Evolutionary conservation across 53 echinoderm and acorn worm species (phyloP).

Genomic region (Hippasteria phrygiana): DNA sequence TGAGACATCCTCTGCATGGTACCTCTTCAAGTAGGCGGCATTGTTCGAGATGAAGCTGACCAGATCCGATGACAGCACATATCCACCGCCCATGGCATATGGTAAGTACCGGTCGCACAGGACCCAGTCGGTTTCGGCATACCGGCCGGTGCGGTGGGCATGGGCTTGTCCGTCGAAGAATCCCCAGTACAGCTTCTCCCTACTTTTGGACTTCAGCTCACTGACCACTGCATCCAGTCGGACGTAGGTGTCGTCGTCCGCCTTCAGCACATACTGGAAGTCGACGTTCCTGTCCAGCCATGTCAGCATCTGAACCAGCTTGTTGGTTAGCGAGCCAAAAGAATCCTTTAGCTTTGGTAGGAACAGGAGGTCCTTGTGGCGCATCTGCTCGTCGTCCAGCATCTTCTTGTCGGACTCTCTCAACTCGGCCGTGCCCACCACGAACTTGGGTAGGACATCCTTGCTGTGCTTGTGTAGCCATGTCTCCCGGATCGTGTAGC

Average conservation of each 20-base stretch:
- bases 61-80: conserved; percentile 88
- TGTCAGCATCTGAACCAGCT: conserved; percentile 86
- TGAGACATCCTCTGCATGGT: conserved; percentile 93
- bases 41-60: conserved; percentile 88
- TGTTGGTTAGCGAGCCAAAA: conserved; percentile 81
- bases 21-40: conserved; percentile 77
- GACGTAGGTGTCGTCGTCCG: conserved; percentile 94
- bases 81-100: conserved; percentile 94
- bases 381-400: conserved; percentile 76
- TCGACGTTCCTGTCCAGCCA: conserved; percentile 94
- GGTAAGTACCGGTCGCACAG: conserved; percentile 95
- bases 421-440: conserved; percentile 81
- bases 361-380: conserved; percentile 82
- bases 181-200: conserved; percentile 92
- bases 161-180: conserved; percentile 97
- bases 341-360: conserved; percentile 81
- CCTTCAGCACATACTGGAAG: conserved; percentile 91
- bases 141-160: conserved; percentile 85
- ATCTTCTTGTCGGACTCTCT: conserved; percentile 70
- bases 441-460: conserved; percentile 83
- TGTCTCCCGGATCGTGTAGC: conserved; percentile 89
- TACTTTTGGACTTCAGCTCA: conserved; percentile 81
- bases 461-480: conserved; percentile 85
- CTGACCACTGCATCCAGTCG: conserved; percentile 78
- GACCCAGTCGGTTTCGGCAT: conserved; percentile 87